Conservation (phyloP, 2,888 invertebrate species). For the Thysanoteuthis rhombus region DNA sequence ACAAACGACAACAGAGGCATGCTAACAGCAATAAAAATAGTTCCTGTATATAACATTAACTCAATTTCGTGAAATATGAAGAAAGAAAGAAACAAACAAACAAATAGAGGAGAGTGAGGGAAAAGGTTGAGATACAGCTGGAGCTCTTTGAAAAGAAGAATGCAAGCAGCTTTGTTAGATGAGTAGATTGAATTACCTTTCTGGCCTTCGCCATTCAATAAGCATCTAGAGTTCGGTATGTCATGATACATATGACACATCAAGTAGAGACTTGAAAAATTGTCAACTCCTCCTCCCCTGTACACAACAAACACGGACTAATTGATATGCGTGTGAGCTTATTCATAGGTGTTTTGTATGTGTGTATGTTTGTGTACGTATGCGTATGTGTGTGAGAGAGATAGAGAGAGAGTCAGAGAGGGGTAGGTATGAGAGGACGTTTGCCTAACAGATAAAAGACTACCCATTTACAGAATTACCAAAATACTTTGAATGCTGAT, state of each 20-base stretch:
- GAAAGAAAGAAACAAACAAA: not conserved
- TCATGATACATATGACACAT: not conserved
- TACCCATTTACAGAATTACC: too few species aligned
- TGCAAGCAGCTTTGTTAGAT: not conserved
- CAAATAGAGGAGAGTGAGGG: too few species aligned
- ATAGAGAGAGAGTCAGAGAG: not conserved
- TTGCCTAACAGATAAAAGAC: too few species aligned
- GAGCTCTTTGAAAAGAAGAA: not conserved
- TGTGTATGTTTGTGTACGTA: not conserved
- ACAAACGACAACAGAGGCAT: not conserved
- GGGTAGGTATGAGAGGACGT: not conserved
- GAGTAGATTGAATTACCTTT: not conserved
- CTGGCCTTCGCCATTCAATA: not conserved
- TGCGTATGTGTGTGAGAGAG: too few species aligned
- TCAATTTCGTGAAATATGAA: not conserved
- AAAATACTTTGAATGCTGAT: too few species aligned
- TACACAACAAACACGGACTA: not conserved
- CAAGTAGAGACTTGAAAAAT: not conserved
- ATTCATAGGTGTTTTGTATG: not conserved
- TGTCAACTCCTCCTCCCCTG: too few species aligned
- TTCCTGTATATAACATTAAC: not conserved
- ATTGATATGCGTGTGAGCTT: not conserved
- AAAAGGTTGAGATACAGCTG: not conserved
- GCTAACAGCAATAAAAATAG: not conserved
- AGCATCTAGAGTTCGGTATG: not conserved